phyloP scores from a whole-genome alignment of 1,140 invertebrate genomes.

The Drosophila repletoides region DNA sequence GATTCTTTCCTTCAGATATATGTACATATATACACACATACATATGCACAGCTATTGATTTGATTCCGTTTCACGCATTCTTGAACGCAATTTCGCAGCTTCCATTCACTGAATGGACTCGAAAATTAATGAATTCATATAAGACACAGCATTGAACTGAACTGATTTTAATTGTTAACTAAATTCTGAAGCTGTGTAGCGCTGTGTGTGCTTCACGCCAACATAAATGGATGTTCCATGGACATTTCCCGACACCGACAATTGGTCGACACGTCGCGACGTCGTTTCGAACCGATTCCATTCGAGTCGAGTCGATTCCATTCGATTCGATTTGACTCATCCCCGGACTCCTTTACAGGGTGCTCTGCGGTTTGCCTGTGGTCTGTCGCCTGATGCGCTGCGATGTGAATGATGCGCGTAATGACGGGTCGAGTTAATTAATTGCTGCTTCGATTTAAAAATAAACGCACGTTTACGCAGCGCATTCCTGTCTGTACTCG shows the following conservation, averaged over 20 bases:
- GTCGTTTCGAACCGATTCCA: background rate
- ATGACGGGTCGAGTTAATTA: slow-evolving; percentile 79
- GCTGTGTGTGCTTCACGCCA: slow-evolving; percentile 68
- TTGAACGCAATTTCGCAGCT: slow-evolving; percentile 33
- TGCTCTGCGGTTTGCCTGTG: slow-evolving; percentile 50
- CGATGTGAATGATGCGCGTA: slow-evolving; percentile 77
- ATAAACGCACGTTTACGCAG: slow-evolving; percentile 71
- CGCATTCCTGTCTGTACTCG: slow-evolving; percentile 69
- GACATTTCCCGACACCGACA: slow-evolving; percentile 21
- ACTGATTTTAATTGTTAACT: slow-evolving; percentile 54
- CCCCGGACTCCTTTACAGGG: background rate
- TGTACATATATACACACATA: background rate
- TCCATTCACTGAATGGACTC: background rate
- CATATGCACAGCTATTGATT: background rate
- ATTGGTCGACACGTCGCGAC: slow-evolving; percentile 40
- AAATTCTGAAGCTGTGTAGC: slow-evolving; percentile 56
- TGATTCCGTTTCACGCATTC: slow-evolving; percentile 58
- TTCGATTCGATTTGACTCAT: background rate
- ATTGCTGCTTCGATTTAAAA: slow-evolving; percentile 79
- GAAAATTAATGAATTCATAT: slow-evolving; percentile 67
- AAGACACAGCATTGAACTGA: slow-evolving; percentile 7
- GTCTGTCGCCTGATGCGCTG: slow-evolving; percentile 74
- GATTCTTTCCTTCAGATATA: background rate
- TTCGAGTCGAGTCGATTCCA: background rate
- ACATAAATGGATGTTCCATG: slow-evolving; percentile 41